phyloP scores from a whole-genome alignment of 2,113 vertebrate species.

The Engystomops pustulosus region DNA sequence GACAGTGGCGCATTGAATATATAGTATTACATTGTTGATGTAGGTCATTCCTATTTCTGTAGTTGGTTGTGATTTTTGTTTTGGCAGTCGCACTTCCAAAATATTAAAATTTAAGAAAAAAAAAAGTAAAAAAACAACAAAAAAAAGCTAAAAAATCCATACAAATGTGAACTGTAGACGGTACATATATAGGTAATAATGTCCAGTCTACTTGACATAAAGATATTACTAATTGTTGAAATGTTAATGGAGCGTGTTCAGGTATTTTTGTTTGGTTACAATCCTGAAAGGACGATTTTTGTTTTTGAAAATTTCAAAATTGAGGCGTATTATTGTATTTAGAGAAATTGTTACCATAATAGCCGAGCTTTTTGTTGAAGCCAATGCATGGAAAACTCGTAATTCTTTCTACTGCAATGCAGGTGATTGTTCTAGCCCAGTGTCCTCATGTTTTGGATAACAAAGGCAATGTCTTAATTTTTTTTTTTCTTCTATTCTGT shows the following conservation, averaged over 20 bases:
- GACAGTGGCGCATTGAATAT: slow-evolving; percentile 47
- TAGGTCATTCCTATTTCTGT: slow-evolving; percentile 48
- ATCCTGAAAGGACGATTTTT: slow-evolving; percentile 11
- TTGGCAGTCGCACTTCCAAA: slow-evolving; percentile 51
- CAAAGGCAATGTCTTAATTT: slow-evolving; percentile 86
- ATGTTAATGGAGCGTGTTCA: slow-evolving; percentile 64
- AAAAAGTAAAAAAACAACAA: background rate
- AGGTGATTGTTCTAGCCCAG: slow-evolving; percentile 90
- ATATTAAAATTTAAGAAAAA: slow-evolving; percentile 12
- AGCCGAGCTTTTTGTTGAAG: slow-evolving; percentile 83
- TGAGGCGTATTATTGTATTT: slow-evolving; percentile 67
- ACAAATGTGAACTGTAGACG: slow-evolving; percentile 71
- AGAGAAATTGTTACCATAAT: slow-evolving; percentile 78
- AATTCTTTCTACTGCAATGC: slow-evolving; percentile 79
- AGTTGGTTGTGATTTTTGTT: slow-evolving; percentile 49
- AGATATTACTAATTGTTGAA: slow-evolving; percentile 66
- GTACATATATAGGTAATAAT: slow-evolving; percentile 68
- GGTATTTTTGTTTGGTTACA: slow-evolving; percentile 60
- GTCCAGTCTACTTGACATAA: slow-evolving; percentile 27
- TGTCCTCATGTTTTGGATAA: slow-evolving; percentile 82
- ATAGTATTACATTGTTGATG: slow-evolving; percentile 52
- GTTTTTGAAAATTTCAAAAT: slow-evolving; percentile 68
- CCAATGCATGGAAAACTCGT: slow-evolving; percentile 86
- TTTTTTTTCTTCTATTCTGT: slow-evolving; percentile 79
- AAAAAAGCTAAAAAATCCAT: background rate